Conservation (phyloP, 2,797 vertebrate species). For the Argentina silus region DNA sequence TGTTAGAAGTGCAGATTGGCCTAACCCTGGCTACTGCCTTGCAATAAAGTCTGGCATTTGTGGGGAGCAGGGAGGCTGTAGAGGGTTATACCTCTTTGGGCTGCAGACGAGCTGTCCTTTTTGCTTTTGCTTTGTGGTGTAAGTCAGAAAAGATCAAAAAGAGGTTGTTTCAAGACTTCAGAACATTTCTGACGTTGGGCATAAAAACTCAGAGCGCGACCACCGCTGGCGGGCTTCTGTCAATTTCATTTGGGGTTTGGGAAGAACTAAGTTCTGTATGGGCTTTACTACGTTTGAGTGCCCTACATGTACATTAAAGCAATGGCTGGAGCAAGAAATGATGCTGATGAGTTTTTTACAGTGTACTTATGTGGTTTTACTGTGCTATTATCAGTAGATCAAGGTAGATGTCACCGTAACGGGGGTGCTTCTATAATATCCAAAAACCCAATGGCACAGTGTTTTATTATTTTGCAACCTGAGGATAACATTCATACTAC, state of each 20-base stretch:
- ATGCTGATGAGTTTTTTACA: background rate
- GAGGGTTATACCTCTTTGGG: slow-evolving; percentile 50
- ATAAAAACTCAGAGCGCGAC: slow-evolving; percentile 22
- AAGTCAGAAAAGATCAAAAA: slow-evolving; percentile 63
- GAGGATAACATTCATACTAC: background rate
- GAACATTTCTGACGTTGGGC: slow-evolving; percentile 31
- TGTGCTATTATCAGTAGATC: background rate
- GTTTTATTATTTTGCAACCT: background rate
- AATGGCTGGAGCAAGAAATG: background rate
- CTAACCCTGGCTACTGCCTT: slow-evolving; percentile 61
- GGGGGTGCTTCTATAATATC: background rate
- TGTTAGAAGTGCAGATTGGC: slow-evolving; percentile 65
- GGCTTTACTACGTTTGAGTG: slow-evolving; percentile 17
- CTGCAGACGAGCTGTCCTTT: slow-evolving; percentile 50
- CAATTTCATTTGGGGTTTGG: slow-evolving; percentile 29
- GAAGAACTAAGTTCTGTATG: slow-evolving; percentile 13
- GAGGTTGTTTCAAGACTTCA: slow-evolving; percentile 50
- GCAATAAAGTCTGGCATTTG: slow-evolving; percentile 80
- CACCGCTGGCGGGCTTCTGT: slow-evolving; percentile 21
- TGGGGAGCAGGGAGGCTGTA: slow-evolving; percentile 54
- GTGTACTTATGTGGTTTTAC: background rate
- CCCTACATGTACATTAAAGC: slow-evolving; percentile 3
- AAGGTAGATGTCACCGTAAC: background rate
- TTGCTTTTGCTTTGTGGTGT: slow-evolving; percentile 58
- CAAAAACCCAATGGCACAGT: background rate